Base-by-base conservation (phyloP, 2,113 vertebrate genomes). In the Andinoacara biseriatus region DNA sequence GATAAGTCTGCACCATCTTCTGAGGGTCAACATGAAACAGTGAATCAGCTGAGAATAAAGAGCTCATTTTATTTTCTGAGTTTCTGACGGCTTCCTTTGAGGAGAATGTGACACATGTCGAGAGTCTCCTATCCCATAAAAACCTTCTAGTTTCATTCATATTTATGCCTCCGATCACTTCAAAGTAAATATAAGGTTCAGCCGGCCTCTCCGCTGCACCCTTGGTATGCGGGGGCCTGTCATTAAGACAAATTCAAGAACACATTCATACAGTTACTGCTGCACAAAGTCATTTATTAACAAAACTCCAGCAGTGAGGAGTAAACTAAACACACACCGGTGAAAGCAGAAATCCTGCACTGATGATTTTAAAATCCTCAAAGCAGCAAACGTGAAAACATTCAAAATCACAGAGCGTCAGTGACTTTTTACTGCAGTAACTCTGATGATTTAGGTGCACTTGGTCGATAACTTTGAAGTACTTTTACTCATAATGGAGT, bases 131-230 rank as follows among this genome's bases (percentile, higher is more conserved):
- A 11, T 81, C 33, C 72, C 24, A 40, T 78, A 20, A 56, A 46
- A 14, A 62, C 61, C 65, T 46, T 11, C 8, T 52, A 40, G 43
- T 54, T 59, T 82, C 58, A 56, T 81, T 67, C 78, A 74, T 67
- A 88, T 85, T 78, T 26, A 81, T 81, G 22, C 0, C 5, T 58
- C 0, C 7, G 59, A 82, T 85, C 76, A 58, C 87, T 83, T 86
- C 69, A 88, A 77, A 86, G 87, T 6, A 29, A 5, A 69, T 61
- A 60, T 85, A 78, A 74, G 79, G 54, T 76, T 60, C 40, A 7
- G 29, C 40, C 22, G 15, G 26, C 5, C 4, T 33, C 49, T 74
- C 43, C 0, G 82, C 58, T 81, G 54, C 20, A 3, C 65, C 74
- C 35, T 4, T 67, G 78, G 62, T 65, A 35, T 78, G 65, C 49